Evolutionary conservation across 2,888 invertebrate genomes (phyloP).

Genomic region (Euplagia quadripunctaria): DNA sequence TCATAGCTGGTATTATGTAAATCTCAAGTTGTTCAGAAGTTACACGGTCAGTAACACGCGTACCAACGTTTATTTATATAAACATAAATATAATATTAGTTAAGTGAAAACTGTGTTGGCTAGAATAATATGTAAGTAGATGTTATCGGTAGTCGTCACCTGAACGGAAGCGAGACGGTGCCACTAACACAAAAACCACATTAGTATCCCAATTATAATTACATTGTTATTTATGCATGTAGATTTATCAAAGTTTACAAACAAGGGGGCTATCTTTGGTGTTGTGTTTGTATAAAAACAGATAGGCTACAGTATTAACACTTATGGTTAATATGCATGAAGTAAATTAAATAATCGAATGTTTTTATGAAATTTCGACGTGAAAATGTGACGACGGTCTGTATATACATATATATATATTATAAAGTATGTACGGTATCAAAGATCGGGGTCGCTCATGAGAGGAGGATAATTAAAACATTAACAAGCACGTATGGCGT

Average conservation of each 20-base stretch:
- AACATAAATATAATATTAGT: slow-evolving; percentile 54
- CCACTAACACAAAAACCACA: slow-evolving; percentile 82
- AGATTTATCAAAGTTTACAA: slow-evolving; percentile 59
- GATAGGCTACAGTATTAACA: slow-evolving; percentile 13
- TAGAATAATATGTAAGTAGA: slow-evolving; percentile 60
- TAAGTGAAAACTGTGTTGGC: slow-evolving; percentile 73
- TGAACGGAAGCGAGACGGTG: slow-evolving; percentile 79
- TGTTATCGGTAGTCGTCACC: slow-evolving; percentile 79
- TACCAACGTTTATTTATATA: not conserved
- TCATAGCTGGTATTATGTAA: not conserved
- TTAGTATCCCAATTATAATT: slow-evolving; percentile 75
- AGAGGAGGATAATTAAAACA: no score
- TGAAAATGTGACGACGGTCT: no score
- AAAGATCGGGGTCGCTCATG: no score
- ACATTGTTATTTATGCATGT: slow-evolving; percentile 61
- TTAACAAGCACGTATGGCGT: no score
- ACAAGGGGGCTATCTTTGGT: slow-evolving; percentile 50
- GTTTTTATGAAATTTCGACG: not conserved
- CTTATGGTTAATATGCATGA: slow-evolving; percentile 6
- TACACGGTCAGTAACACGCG: not conserved
- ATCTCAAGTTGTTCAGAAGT: not conserved
- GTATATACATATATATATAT: no score
- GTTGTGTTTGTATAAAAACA: slow-evolving; percentile 39
- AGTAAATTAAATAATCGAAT: not conserved
- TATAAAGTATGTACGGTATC: no score